Percentiles rank a stretch among this genome's conserved stretches.
Conservation (phyloP, 2,113 vertebrate species). For the Uropsilus gracilis region DNA sequence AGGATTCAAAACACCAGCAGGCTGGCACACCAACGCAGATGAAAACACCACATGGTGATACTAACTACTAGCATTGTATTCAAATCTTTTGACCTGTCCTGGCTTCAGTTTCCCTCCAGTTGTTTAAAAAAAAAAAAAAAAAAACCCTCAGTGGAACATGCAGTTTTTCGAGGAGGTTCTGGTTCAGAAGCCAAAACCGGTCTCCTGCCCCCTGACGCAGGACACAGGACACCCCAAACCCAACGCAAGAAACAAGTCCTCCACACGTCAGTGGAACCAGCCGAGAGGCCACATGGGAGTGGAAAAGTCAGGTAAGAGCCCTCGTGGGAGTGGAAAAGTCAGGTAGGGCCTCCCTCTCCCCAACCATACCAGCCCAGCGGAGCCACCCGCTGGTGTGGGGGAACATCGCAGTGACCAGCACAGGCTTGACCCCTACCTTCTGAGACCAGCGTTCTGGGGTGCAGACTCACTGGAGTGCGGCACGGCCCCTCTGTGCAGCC, state of each 20-base stretch:
- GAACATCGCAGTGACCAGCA: neutral
- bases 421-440: neutral
- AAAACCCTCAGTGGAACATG: neutral
- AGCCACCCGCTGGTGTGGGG: neutral
- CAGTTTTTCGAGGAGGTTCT: neutral
- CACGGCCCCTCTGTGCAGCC: no score
- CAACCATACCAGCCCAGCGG: accelerated
- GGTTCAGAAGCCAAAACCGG: neutral
- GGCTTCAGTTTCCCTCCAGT: neutral
- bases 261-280: no score
- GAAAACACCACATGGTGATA: neutral
- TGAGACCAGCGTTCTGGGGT: no score
- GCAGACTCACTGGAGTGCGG: neutral
- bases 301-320: no score
- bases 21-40: neutral
- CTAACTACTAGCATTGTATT: neutral
- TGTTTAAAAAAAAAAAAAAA: neutral
- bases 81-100: neutral
- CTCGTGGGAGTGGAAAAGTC: no score
- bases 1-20: neutral
- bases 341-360: no score
- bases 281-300: no score
- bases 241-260: no score
- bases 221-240: no score
- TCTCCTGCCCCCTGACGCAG: no score